A percentile compares a stretch with the other conserved stretches of the same genome.
phyloP scores from a whole-genome alignment of 1,140 invertebrate genomes.

The Formica exsecta region DNA sequence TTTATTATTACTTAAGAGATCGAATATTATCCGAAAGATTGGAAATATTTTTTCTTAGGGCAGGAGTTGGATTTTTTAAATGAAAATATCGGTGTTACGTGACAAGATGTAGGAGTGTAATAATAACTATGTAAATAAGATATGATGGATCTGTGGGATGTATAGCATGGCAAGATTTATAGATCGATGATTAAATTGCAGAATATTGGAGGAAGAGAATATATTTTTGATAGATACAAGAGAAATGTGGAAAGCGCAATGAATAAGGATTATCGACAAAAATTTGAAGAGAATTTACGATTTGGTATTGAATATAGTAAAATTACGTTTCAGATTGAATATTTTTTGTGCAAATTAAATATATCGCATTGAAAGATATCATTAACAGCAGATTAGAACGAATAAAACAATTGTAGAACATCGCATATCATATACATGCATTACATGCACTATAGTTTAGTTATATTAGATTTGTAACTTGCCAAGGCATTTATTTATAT shows the following conservation, averaged over 20 bases:
- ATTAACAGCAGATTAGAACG: not conserved
- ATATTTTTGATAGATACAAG: constrained; percentile 73
- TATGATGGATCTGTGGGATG: not conserved
- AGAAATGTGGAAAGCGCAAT: not conserved
- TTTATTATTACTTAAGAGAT: constrained; percentile 38
- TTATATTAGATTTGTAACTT: constrained; percentile 43
- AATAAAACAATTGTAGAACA: constrained; percentile 12
- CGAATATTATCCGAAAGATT: not conserved
- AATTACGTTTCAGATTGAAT: constrained; percentile 5
- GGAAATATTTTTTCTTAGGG: constrained; percentile 39
- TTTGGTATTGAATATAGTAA: constrained; percentile 7
- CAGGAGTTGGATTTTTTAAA: not conserved
- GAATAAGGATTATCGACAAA: constrained; percentile 31
- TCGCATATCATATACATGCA: constrained; percentile 47
- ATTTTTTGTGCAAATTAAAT: constrained; percentile 16
- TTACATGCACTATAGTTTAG: constrained; percentile 32
- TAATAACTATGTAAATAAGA: constrained; percentile 33
- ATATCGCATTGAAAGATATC: not conserved
- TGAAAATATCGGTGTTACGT: not conserved
- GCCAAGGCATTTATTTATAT: constrained; percentile 59
- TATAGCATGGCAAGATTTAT: constrained; percentile 10
- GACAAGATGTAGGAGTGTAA: not conserved
- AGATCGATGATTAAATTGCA: constrained; percentile 49
- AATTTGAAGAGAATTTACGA: constrained; percentile 15
- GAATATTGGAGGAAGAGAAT: constrained; percentile 48